Evolutionary conservation across 2,113 vertebrate genomes (phyloP).

Genomic region (Neogobius melanostomus): DNA sequence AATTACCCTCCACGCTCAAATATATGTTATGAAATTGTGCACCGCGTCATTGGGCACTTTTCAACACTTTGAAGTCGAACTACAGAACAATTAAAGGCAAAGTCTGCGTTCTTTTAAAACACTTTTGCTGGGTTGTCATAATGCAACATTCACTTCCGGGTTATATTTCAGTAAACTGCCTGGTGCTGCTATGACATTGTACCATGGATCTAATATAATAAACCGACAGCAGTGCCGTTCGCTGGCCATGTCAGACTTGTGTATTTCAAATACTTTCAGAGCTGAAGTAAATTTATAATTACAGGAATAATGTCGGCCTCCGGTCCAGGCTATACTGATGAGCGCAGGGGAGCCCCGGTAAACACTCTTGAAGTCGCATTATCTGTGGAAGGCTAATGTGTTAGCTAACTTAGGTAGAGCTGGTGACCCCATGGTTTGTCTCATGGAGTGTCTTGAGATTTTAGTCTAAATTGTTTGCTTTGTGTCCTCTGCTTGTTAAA

Average conservation of each 20-base stretch:
- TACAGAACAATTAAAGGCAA: neutral
- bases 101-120: neutral
- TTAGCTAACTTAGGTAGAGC: slow-evolving; percentile 21
- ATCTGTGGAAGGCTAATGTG: slow-evolving; percentile 46
- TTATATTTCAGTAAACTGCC: slow-evolving; percentile 28
- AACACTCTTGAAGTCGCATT: neutral
- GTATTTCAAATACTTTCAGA: slow-evolving; percentile 22
- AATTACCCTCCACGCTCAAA: too few relatives aligned
- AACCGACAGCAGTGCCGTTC: slow-evolving; percentile 1
- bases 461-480: neutral
- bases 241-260: neutral
- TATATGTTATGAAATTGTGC: too few relatives aligned
- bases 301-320: slow-evolving; percentile 53
- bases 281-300: neutral
- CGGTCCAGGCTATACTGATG: slow-evolving; percentile 33
- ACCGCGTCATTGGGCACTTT: too few relatives aligned
- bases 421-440: neutral
- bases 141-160: too few relatives aligned
- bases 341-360: slow-evolving; percentile 44
- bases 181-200: slow-evolving; percentile 16
- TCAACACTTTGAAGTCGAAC: too few relatives aligned
- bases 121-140: too few relatives aligned
- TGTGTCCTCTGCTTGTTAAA: neutral
- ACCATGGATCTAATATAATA: too few relatives aligned
- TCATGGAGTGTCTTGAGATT: neutral